phyloP scores from a whole-genome alignment of 2,888 invertebrate genomes.

The Slavum lentiscoides region DNA sequence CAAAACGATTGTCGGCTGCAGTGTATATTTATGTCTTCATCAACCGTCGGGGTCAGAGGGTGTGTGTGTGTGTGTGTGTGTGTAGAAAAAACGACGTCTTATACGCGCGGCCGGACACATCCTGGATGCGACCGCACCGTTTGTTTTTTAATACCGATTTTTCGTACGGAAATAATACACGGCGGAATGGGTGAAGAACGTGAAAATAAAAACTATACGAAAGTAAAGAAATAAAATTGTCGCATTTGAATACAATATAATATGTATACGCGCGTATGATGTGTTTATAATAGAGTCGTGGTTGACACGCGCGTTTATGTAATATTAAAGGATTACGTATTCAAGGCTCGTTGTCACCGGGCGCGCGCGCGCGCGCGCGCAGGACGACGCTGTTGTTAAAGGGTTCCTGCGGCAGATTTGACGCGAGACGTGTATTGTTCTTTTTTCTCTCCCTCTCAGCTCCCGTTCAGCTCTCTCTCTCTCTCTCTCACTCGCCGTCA shows the following conservation, averaged over 20 bases:
- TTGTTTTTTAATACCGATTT: conserved; percentile 9
- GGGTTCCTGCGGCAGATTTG: too few relatives aligned
- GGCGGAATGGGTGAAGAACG: neutral
- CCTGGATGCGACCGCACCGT: conserved; percentile 13
- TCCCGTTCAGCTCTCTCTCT: neutral
- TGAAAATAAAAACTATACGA: neutral
- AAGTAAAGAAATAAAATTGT: conserved; percentile 16
- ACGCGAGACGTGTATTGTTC: conserved; percentile 20
- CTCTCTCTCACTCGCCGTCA: neutral
- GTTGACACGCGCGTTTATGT: conserved; percentile 35
- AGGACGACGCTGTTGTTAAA: neutral
- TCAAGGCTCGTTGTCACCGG: conserved; percentile 47
- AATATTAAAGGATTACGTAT: conserved; percentile 26
- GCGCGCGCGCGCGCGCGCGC: conserved; percentile 13
- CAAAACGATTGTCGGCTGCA: conserved; percentile 16
- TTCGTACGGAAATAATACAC: conserved; percentile 28
- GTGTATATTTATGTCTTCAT: conserved; percentile 42
- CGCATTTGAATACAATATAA: conserved; percentile 51
- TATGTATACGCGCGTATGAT: conserved; percentile 46
- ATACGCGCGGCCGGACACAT: neutral
- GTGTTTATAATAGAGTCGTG: conserved; percentile 43
- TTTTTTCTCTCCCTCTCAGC: neutral
- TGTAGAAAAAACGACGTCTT: neutral
- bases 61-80: neutral
- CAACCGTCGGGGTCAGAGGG: neutral